A percentile compares a stretch with the other conserved stretches of the same genome.
These are phyloP conservation scores for Amphiura filiformis DNA, from an alignment of 35 echinoderm and acorn worm species.

Conservation along the genomic window DNA sequence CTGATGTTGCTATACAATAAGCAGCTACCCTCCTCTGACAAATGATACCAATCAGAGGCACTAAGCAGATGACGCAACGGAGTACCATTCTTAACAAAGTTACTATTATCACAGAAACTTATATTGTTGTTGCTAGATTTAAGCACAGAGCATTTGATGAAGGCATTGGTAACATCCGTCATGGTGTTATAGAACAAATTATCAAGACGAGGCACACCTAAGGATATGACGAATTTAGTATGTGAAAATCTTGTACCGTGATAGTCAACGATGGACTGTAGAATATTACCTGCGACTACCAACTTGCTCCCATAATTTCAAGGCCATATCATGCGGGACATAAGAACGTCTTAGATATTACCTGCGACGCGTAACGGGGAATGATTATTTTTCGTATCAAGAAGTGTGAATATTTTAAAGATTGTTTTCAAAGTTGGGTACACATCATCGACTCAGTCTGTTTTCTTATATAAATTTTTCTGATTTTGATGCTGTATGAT, in stretches of 20 bases:
- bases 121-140: neutral
- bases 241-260: neutral
- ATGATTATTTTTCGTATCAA: too few relatives aligned
- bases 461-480: too few relatives aligned
- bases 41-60: neutral
- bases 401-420: too few relatives aligned
- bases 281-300: too few relatives aligned
- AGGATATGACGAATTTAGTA: neutral
- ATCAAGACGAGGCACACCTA: neutral
- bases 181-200: too few relatives aligned
- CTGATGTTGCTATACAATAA: conserved; percentile 9
- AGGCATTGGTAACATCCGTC: neutral
- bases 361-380: too few relatives aligned
- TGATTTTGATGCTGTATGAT: too few relatives aligned
- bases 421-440: too few relatives aligned
- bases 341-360: too few relatives aligned
- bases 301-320: too few relatives aligned
- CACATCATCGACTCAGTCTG: too few relatives aligned
- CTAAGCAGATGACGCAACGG: neutral
- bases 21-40: neutral
- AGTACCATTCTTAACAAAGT: neutral
- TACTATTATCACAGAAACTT: conserved; percentile 11
- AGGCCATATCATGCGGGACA: too few relatives aligned
- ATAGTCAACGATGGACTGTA: neutral
- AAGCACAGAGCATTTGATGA: neutral